Evolutionary conservation across 2,888 invertebrate species (phyloP), one percentile per base, ranked within the genome.

Genomic region (Drosophila subquinaria): DNA sequence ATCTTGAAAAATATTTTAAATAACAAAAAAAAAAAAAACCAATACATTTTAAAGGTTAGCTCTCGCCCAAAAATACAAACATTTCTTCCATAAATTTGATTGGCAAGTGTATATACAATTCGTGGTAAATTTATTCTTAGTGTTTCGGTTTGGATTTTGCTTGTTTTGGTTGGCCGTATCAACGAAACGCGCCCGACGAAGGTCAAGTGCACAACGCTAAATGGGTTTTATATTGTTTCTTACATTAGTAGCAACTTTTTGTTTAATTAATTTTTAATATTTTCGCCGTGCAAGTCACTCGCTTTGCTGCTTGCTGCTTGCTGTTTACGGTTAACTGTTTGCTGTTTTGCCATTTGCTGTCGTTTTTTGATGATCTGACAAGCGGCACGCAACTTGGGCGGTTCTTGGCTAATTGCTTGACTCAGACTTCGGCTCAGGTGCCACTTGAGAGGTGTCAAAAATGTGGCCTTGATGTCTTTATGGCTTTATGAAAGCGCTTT

Each of bases 211-310:
- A 89, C 66, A 79, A 87, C 66, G 77, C 60, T 76, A 76, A 85
- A 89, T 89, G 87, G 83, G 61, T 81, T 84, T 83, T 79, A 84
- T 86, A 81, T 83, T 78, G 78, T 80, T 86, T 86, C 53, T 81
- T 60, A 83, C 89, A 76, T 86, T 76, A 83, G 86, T 85, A 56
- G 73, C 72, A 45, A 82, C 76, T 80, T 88, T 79, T 83, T 86
- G 79, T 86, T 88, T 86, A 88, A 86, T 85, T 88, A 86, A 83
- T 88, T 85, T 88, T 86, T 81, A 86, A 88, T 84, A 88, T 75
- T 83, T 75, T 77, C 56, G 59, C 73, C 51, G 45, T 40, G 63
- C 73, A 72, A 72, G 65, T 61, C 77, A 71, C 60, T 72, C 48
- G 68, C 60, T 36, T 35, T 42, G 42, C 47, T 45, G n/a, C 36